Percentiles rank a stretch among this genome's conserved stretches.
phyloP scores from a whole-genome alignment of 2,113 vertebrate species.

The Eptatretus burgeri region DNA sequence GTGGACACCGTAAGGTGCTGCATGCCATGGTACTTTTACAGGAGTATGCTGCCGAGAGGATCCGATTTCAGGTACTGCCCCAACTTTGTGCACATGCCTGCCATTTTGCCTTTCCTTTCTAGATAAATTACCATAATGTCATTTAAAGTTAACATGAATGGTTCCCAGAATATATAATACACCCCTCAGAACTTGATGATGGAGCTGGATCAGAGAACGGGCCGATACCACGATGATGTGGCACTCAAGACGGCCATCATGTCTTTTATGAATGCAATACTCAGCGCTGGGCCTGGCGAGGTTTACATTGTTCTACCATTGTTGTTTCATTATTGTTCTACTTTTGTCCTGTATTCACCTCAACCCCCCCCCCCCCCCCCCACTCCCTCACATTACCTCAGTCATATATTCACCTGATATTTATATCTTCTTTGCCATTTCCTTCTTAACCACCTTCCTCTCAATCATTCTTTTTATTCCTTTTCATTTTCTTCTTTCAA shows the following conservation, averaged over 20 bases:
- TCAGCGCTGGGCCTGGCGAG: slow-evolving; percentile 85
- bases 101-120: not conserved
- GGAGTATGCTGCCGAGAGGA: slow-evolving; percentile 68
- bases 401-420: not conserved
- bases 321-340: not conserved
- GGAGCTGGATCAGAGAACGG: slow-evolving; percentile 73
- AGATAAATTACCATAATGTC: not conserved
- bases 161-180: no score
- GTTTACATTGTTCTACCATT: slow-evolving; percentile 17
- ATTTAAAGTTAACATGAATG: not conserved
- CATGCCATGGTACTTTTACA: slow-evolving; percentile 95
- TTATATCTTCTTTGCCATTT: not conserved
- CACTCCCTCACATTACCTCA: not conserved
- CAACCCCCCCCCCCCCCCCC: not conserved
- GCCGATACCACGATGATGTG: slow-evolving; percentile 82
- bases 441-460: not conserved
- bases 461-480: not conserved
- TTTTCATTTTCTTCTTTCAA: not conserved
- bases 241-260: slow-evolving; percentile 94
- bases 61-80: slow-evolving; percentile 67
- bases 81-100: no score
- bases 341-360: not conserved
- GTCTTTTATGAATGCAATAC: slow-evolving; percentile 94
- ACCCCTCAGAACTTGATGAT: slow-evolving; percentile 49
- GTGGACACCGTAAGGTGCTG: slow-evolving; percentile 76